Evolutionary conservation across 2,113 vertebrate genomes (phyloP).

Genomic region (Entelurus aequoreus): DNA sequence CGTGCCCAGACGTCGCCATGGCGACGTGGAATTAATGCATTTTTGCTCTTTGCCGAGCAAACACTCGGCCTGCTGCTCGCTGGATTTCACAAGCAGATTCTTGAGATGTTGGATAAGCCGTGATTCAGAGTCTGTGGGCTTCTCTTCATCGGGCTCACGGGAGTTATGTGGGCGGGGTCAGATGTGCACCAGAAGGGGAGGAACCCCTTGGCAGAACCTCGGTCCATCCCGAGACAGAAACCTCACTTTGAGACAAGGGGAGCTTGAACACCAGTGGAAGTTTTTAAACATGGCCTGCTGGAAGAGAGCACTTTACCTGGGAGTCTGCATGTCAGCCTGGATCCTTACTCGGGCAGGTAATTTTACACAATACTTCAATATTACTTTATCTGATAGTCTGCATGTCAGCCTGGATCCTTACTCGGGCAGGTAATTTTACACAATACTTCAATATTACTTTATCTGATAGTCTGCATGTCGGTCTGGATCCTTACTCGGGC

Average conservation of each 20-base stretch:
- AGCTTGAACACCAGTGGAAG: not conserved
- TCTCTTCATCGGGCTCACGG: not conserved
- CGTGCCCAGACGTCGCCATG: not conserved
- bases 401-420: too few species aligned
- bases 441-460: too few species aligned
- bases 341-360: too few species aligned
- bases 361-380: too few species aligned
- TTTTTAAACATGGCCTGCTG: conserved; percentile 21
- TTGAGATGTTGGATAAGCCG: not conserved
- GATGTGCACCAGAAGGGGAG: conserved; percentile 12
- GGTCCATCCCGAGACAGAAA: not conserved
- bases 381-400: too few species aligned
- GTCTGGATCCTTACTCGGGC: too few species aligned
- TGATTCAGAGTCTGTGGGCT: not conserved
- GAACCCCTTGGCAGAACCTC: conserved; percentile 16
- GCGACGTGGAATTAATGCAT: not conserved
- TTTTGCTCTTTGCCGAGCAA: not conserved
- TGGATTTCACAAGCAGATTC: not conserved
- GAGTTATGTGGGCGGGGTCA: conserved; percentile 43
- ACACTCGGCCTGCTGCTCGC: too few species aligned
- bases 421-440: too few species aligned
- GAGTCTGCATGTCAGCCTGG: too few species aligned
- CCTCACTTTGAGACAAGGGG: conserved; percentile 4
- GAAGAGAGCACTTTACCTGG: conserved; percentile 21
- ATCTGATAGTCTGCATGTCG: too few species aligned